Conservation (phyloP, 2,113 vertebrate genomes). For the Nicator chloris region DNA sequence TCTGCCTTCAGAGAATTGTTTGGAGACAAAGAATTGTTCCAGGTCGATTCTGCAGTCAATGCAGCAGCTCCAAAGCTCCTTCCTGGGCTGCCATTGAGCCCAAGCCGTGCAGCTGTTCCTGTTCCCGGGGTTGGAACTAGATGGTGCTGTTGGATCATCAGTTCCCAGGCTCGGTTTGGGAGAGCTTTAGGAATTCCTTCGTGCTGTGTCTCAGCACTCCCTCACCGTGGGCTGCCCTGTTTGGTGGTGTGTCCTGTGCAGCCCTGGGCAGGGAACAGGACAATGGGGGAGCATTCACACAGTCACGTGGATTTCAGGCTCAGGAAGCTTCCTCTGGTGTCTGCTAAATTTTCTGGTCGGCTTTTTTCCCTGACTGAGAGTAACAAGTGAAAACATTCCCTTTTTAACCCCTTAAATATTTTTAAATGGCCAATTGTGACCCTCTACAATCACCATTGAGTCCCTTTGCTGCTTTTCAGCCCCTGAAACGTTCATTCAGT, state of each 20-base stretch:
- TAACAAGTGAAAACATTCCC: neutral
- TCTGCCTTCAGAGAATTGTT: neutral
- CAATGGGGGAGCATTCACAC: neutral
- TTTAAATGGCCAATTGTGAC: neutral
- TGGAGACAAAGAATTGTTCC: neutral
- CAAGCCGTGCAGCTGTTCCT: neutral
- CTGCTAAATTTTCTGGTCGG: neutral
- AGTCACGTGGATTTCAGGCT: neutral
- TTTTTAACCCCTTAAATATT: neutral
- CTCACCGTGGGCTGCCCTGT: neutral
- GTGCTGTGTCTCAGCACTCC: neutral
- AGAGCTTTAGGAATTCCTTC: neutral
- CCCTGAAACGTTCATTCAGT: neutral
- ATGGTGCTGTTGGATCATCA: conserved; percentile 41
- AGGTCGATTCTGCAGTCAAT: neutral
- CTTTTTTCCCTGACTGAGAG: neutral
- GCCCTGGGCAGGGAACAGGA: neutral
- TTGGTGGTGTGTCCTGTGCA: neutral
- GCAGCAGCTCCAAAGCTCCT: neutral
- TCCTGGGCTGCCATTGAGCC: neutral
- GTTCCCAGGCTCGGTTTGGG: neutral
- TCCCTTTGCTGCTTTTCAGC: neutral
- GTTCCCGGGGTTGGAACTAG: neutral
- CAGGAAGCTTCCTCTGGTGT: neutral
- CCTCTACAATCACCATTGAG: neutral